Conservation (phyloP, 2,113 vertebrate species). For the Channa maculata region DNA sequence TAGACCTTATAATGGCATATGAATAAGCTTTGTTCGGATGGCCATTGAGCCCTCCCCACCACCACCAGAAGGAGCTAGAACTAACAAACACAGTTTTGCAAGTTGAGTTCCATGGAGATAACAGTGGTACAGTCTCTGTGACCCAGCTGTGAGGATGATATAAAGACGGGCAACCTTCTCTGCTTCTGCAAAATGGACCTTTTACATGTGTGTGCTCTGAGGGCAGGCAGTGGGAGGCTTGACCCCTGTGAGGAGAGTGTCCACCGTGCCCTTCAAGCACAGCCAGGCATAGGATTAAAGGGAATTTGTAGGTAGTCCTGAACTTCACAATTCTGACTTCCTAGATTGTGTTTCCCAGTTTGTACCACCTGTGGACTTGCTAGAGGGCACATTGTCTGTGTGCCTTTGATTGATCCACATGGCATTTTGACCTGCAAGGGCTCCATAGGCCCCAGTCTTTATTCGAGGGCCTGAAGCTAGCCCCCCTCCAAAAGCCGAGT, state of each 20-base stretch:
- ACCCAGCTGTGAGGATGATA: constrained; percentile 38
- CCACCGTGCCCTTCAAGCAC: constrained; percentile 50
- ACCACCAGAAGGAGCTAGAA: not conserved
- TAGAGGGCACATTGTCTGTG: constrained; percentile 45
- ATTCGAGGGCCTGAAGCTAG: constrained; percentile 63
- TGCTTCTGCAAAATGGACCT: constrained; percentile 4
- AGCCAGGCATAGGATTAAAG: constrained; percentile 70
- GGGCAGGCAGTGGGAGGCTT: constrained; percentile 55
- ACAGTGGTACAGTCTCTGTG: not conserved
- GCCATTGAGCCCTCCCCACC: too few relatives aligned
- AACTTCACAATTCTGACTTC: constrained; percentile 43
- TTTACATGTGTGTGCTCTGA: constrained; percentile 49
- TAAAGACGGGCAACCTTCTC: constrained; percentile 9
- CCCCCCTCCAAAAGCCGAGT: constrained; percentile 48
- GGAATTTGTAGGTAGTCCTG: constrained; percentile 60
- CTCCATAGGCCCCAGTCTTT: constrained; percentile 66
- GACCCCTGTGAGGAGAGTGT: constrained; percentile 55
- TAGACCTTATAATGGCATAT: too few relatives aligned
- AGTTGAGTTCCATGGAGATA: too few relatives aligned
- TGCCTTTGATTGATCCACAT: constrained; percentile 69
- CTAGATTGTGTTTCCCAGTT: constrained; percentile 55
- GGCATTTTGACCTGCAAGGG: constrained; percentile 65
- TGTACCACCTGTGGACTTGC: constrained; percentile 73
- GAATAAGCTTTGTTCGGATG: not conserved
- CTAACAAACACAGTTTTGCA: not conserved